Conservation (phyloP, 2,797 vertebrate species). For the Chloroceryle inda region DNA sequence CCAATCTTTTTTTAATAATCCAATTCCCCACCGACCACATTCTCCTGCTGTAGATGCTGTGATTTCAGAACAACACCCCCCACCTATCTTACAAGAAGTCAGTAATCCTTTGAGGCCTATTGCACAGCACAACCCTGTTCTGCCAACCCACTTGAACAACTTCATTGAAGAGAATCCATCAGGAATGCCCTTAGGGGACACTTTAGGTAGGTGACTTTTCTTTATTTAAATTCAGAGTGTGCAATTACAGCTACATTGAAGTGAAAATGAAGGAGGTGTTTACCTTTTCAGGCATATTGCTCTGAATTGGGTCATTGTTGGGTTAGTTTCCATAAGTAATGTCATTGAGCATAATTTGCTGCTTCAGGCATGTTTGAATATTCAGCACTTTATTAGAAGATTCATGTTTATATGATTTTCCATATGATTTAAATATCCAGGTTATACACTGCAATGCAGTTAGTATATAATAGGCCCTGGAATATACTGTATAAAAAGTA, state of each 20-base stretch:
- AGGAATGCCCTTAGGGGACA: slow-evolving; percentile 87
- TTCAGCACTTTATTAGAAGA: slow-evolving; percentile 68
- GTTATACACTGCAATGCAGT: slow-evolving; percentile 43
- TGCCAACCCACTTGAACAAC: slow-evolving; percentile 90
- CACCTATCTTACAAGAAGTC: slow-evolving; percentile 84
- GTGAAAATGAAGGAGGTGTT: slow-evolving; percentile 52
- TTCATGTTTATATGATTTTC: slow-evolving; percentile 64
- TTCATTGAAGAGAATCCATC: slow-evolving; percentile 91
- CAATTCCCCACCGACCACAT: slow-evolving; percentile 88
- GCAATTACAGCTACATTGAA: slow-evolving; percentile 27
- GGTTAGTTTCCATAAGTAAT: slow-evolving; percentile 59
- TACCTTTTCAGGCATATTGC: slow-evolving; percentile 41
- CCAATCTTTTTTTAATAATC: slow-evolving; percentile 89
- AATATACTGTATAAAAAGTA: slow-evolving; percentile 38
- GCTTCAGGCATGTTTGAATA: slow-evolving; percentile 60
- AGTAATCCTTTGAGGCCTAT: slow-evolving; percentile 86
- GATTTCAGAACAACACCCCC: slow-evolving; percentile 81
- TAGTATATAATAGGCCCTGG: slow-evolving; percentile 52
- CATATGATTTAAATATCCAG: slow-evolving; percentile 31
- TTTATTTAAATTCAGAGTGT: slow-evolving; percentile 49
- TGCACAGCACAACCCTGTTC: slow-evolving; percentile 85
- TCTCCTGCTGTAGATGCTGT: slow-evolving; percentile 89
- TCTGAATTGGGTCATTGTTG: slow-evolving; percentile 50
- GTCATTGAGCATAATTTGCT: slow-evolving; percentile 51
- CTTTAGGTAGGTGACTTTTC: slow-evolving; percentile 86